Conservation (phyloP, 1,140 invertebrate genomes). For the Cheumatopsyche charites region DNA sequence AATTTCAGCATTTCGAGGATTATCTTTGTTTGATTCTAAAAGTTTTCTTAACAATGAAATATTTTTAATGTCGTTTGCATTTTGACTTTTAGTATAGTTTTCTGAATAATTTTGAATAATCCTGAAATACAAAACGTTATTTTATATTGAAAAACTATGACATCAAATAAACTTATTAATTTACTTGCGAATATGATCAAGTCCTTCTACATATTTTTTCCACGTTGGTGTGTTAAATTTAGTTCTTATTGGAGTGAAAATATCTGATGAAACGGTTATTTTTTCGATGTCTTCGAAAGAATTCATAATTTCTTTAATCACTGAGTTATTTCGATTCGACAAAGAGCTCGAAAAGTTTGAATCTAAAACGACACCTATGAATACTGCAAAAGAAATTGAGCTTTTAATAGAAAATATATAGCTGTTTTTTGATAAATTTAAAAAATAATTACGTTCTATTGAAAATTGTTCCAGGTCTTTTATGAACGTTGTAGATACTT, state of each 20-base stretch:
- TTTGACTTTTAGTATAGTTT: neutral
- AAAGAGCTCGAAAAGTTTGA: neutral
- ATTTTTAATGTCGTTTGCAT: neutral
- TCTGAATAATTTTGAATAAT: neutral
- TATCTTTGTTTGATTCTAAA: neutral
- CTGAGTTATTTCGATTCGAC: neutral
- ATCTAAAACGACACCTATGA: neutral
- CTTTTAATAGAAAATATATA: slow-evolving; percentile 1
- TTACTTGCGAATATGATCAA: neutral
- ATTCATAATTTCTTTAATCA: neutral
- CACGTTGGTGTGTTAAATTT: neutral
- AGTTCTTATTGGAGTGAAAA: neutral
- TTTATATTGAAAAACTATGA: too few species aligned
- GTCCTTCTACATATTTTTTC: neutral
- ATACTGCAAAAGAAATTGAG: neutral
- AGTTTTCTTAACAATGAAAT: neutral
- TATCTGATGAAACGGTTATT: neutral
- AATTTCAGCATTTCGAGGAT: neutral
- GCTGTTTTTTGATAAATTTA: neutral
- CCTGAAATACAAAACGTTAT: neutral
- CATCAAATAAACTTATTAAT: too few species aligned
- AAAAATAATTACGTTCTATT: neutral
- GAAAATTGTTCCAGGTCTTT: neutral
- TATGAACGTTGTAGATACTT: neutral
- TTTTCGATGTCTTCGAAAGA: neutral